phyloP scores from a whole-genome alignment of 2,113 vertebrate species.

The Oreochromis spilurus region DNA sequence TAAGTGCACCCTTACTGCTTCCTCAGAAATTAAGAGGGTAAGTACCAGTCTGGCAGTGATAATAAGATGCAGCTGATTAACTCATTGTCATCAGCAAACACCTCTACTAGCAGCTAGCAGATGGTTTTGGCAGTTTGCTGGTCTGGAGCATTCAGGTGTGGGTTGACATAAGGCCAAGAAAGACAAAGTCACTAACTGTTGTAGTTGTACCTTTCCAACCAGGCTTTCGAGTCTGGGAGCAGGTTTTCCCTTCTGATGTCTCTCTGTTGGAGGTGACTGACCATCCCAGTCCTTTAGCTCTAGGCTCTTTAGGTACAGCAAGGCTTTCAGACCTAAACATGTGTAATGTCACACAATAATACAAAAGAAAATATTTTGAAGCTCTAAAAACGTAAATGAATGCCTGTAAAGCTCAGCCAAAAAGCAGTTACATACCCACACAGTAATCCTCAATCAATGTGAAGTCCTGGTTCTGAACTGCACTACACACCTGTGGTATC shows the following conservation, averaged over 20 bases:
- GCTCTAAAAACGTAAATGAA: neutral
- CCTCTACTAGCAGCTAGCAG: neutral
- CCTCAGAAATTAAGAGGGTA: neutral
- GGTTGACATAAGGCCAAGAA: neutral
- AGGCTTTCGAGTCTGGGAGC: conserved; percentile 76
- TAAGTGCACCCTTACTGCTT: neutral
- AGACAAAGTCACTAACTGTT: neutral
- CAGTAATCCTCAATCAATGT: conserved; percentile 93
- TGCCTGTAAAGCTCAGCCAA: neutral
- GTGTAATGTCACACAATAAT: neutral
- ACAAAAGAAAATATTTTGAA: neutral
- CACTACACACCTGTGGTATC: conserved; percentile 84
- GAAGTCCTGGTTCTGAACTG: conserved; percentile 95
- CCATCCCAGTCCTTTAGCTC: conserved; percentile 84
- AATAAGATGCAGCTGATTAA: neutral
- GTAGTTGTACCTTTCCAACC: conserved; percentile 76
- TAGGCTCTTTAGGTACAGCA: conserved; percentile 87
- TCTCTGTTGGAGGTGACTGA: conserved; percentile 82
- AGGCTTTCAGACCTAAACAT: conserved; percentile 75
- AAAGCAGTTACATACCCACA: conserved; percentile 65
- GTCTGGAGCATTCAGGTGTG: neutral
- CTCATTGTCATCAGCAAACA: neutral
- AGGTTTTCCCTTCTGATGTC: conserved; percentile 89
- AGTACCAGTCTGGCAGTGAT: neutral
- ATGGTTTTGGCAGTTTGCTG: neutral